These are phyloP conservation scores for Gulo gulo DNA, from an alignment of 2,113 vertebrate genomes.

Conservation along the genomic window DNA sequence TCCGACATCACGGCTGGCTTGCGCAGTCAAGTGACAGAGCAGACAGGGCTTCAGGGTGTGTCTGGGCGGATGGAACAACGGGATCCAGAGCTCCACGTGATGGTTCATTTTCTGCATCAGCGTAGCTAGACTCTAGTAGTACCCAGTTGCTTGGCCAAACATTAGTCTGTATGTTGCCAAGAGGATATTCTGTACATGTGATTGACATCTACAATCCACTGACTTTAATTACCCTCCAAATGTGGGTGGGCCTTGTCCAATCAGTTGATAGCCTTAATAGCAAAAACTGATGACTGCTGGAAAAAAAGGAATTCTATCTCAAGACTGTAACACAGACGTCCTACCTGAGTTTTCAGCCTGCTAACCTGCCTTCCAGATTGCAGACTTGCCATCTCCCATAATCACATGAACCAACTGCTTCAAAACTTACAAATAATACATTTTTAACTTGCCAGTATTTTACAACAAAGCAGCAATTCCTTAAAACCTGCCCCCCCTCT, in stretches of 20 bases:
- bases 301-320: neutral
- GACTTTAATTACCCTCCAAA: neutral
- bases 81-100: neutral
- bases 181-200: neutral
- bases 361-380: neutral
- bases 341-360: neutral
- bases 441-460: slow-evolving; percentile 65
- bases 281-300: neutral
- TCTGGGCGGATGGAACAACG: neutral
- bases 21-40: neutral
- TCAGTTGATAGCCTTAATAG: neutral
- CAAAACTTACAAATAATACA: slow-evolving; percentile 59
- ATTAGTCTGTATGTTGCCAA: neutral
- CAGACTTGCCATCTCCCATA: neutral
- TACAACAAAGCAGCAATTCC: slow-evolving; percentile 70
- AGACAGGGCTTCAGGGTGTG: neutral
- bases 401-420: too few species aligned
- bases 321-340: neutral
- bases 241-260: neutral
- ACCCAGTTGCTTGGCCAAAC: neutral
- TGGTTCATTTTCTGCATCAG: neutral
- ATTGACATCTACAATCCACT: neutral
- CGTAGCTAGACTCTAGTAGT: neutral
- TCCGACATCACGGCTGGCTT: rapidly evolving
- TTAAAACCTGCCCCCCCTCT: neutral